These are phyloP conservation scores for Scaeva pyrastri DNA, from an alignment of 2,888 invertebrate genomes.

Conservation along the genomic window DNA sequence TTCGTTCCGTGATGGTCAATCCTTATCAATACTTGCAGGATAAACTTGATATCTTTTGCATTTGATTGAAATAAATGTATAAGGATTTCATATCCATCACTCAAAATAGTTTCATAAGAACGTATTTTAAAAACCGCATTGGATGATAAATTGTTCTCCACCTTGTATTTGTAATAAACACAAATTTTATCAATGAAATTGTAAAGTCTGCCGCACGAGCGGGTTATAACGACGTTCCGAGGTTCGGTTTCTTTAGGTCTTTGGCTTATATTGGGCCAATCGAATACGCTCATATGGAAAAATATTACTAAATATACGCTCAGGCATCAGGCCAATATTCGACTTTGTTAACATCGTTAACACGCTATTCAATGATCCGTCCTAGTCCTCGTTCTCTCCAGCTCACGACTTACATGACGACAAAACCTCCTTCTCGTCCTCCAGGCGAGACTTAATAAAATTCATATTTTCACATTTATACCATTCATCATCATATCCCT, in stretches of 20 bases:
- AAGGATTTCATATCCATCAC: no score
- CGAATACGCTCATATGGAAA: neutral
- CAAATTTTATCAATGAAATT: slow-evolving; percentile 50
- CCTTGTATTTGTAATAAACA: no score
- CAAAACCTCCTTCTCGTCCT: neutral
- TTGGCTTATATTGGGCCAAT: neutral
- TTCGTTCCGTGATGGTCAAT: no score
- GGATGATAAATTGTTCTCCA: no score
- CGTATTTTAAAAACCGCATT: no score
- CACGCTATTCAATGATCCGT: slow-evolving; percentile 51
- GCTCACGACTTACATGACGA: no score
- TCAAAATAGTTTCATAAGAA: no score
- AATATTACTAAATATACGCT: neutral
- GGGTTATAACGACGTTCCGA: neutral
- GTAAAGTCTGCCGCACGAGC: slow-evolving; percentile 2
- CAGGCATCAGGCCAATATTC: slow-evolving; percentile 21
- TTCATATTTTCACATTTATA: slow-evolving; percentile 47
- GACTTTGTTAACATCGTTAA: slow-evolving; percentile 47
- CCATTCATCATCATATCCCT: slow-evolving; percentile 36
- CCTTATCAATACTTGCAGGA: no score
- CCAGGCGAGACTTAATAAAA: slow-evolving; percentile 27
- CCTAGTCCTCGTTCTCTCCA: neutral
- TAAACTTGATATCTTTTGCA: no score
- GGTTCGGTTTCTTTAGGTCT: no score
- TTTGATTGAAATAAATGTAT: no score